Conservation (phyloP, 2,888 invertebrate species). For the Drosophila austrosaltans region DNA sequence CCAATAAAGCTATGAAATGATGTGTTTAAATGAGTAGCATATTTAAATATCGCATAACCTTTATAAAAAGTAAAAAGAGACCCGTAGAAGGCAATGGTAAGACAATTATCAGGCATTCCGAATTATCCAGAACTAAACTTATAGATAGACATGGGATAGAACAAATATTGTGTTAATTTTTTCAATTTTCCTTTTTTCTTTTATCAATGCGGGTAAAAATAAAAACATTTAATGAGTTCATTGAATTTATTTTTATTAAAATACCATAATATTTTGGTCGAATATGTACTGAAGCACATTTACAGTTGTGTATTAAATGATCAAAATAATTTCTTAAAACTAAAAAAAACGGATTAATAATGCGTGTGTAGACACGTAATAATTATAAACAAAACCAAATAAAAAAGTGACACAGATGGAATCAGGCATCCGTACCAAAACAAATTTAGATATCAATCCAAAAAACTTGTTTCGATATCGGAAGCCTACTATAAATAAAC, state of each 20-base stretch:
- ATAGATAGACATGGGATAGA: too few species aligned
- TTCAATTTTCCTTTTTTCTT: too few species aligned
- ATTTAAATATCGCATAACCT: neutral
- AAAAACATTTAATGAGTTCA: neutral
- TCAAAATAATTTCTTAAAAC: neutral
- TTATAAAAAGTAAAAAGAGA: neutral
- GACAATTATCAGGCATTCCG: neutral
- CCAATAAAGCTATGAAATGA: slow-evolving; percentile 77
- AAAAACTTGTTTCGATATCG: too few species aligned
- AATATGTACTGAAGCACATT: slow-evolving; percentile 2
- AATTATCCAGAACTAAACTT: too few species aligned
- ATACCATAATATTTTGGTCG: slow-evolving; percentile 10
- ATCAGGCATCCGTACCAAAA: slow-evolving; percentile 1
- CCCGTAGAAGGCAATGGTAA: neutral
- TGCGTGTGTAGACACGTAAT: neutral
- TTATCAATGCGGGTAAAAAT: neutral
- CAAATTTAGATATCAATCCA: neutral
- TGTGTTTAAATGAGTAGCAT: slow-evolving; percentile 61
- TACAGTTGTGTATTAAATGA: neutral
- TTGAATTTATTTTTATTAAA: slow-evolving; percentile 12
- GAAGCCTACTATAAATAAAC: too few species aligned
- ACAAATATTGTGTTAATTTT: too few species aligned
- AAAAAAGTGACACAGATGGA: neutral
- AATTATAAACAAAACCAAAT: neutral
- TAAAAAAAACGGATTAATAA: slow-evolving; percentile 11